A percentile compares a stretch with the other conserved stretches of the same genome.
Evolutionary conservation across 2,888 invertebrate genomes (phyloP).

Genomic region (Smittia sp.): DNA sequence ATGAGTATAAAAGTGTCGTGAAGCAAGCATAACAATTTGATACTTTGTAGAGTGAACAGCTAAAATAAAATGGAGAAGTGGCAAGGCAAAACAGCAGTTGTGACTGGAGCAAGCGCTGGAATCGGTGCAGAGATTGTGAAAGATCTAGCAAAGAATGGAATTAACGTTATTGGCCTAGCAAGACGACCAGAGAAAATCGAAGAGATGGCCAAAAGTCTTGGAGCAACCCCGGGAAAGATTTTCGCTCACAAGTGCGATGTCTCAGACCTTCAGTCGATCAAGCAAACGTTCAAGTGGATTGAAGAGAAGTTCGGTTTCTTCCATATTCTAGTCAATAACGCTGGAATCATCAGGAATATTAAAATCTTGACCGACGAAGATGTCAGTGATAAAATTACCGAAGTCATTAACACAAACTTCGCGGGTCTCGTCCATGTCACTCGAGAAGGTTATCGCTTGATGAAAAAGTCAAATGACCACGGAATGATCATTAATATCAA

Average conservation of each 20-base stretch:
- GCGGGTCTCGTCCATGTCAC: slow-evolving; percentile 55
- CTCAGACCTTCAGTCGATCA: slow-evolving; percentile 56
- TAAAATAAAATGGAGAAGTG: slow-evolving; percentile 62
- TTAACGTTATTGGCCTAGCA: slow-evolving; percentile 36
- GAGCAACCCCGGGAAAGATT: slow-evolving; percentile 44
- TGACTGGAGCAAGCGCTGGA: slow-evolving; percentile 62
- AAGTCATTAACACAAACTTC: slow-evolving; percentile 55
- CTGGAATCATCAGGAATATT: slow-evolving; percentile 23
- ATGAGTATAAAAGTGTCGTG: too few species aligned
- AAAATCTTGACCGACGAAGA: slow-evolving; percentile 15
- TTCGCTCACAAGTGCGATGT: slow-evolving; percentile 57
- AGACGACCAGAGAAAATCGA: slow-evolving; percentile 31
- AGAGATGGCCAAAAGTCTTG: not conserved
- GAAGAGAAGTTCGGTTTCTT: slow-evolving; percentile 57
- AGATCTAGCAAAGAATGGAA: slow-evolving; percentile 28
- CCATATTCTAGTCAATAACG: slow-evolving; percentile 60
- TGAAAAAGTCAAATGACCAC: slow-evolving; percentile 51
- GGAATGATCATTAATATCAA: slow-evolving; percentile 56
- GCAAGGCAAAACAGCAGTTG: slow-evolving; percentile 60
- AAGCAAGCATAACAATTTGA: too few species aligned
- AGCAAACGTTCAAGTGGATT: slow-evolving; percentile 56
- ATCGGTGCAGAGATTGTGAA: slow-evolving; percentile 55
- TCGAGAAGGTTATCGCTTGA: slow-evolving; percentile 54
- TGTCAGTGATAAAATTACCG: slow-evolving; percentile 45
- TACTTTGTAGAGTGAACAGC: too few species aligned